Conservation (phyloP, 1,140 invertebrate genomes). For the Drosophila ambigua region DNA sequence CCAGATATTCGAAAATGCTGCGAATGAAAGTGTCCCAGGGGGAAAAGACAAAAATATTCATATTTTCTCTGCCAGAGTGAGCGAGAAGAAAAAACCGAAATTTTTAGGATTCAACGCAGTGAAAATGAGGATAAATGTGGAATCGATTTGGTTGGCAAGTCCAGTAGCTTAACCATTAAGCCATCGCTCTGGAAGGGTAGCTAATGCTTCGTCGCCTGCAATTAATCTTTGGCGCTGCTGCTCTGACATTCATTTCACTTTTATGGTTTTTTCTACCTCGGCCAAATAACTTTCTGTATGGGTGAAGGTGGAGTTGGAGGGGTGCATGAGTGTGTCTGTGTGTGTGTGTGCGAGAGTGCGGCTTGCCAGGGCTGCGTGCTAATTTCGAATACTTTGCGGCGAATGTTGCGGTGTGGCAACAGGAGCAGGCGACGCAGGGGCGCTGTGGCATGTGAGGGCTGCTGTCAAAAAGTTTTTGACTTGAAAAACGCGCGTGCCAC, state of each 20-base stretch:
- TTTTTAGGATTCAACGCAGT: too few relatives aligned
- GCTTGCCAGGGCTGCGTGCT: constrained; percentile 46
- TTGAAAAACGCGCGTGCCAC: constrained; percentile 27
- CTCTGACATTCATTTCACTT: constrained; percentile 49
- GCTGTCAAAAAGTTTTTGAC: constrained; percentile 43
- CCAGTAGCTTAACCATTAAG: too few relatives aligned
- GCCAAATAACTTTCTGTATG: constrained; percentile 38
- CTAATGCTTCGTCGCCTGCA: too few relatives aligned
- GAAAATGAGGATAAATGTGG: too few relatives aligned
- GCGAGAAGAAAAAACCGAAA: too few relatives aligned
- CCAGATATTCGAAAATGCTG: too few relatives aligned
- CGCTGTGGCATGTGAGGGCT: constrained; percentile 17
- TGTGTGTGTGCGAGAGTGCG: constrained; percentile 10
- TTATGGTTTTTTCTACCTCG: constrained; percentile 44
- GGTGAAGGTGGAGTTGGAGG: not conserved
- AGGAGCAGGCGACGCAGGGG: too few relatives aligned
- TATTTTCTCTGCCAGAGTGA: too few relatives aligned
- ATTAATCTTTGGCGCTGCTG: not conserved
- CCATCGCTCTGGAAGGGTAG: too few relatives aligned
- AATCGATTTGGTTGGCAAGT: too few relatives aligned
- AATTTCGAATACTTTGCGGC: constrained; percentile 67
- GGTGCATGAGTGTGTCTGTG: not conserved
- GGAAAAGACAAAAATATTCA: too few relatives aligned
- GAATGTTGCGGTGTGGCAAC: constrained; percentile 12
- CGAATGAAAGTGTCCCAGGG: too few relatives aligned